Conservation (phyloP, 2,888 invertebrate genomes). For the Hetaerina titia region DNA sequence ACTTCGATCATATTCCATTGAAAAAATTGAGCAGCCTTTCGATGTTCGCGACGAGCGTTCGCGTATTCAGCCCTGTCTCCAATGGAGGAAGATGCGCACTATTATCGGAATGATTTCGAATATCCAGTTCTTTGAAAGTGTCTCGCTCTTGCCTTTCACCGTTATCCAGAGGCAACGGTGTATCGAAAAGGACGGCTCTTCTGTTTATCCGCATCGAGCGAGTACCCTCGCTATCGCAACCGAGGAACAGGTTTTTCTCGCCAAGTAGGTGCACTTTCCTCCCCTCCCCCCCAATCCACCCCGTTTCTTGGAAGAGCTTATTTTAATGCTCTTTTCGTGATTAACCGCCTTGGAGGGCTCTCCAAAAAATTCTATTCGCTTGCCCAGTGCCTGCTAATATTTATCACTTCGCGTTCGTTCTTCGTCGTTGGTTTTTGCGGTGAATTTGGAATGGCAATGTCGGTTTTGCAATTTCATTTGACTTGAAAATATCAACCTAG, state of each 20-base stretch:
- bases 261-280: background rate
- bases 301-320: background rate
- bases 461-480: background rate
- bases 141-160: background rate
- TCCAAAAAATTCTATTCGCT: background rate
- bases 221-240: background rate
- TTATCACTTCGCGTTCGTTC: background rate
- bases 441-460: background rate
- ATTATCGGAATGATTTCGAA: background rate
- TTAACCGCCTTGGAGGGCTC: background rate
- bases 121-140: background rate
- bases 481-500: background rate
- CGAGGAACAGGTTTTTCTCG: slow-evolving; percentile 1
- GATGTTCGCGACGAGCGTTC: background rate
- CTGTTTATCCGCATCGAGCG: background rate
- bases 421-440: background rate
- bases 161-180: background rate
- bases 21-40: too few species aligned
- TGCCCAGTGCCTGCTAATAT: background rate
- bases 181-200: background rate
- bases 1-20: too few species aligned
- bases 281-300: background rate
- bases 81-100: background rate
- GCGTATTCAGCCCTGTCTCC: background rate
- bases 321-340: background rate